Evolutionary conservation across 2,888 invertebrate genomes (phyloP).

Genomic region (Lucinisca nassula): DNA sequence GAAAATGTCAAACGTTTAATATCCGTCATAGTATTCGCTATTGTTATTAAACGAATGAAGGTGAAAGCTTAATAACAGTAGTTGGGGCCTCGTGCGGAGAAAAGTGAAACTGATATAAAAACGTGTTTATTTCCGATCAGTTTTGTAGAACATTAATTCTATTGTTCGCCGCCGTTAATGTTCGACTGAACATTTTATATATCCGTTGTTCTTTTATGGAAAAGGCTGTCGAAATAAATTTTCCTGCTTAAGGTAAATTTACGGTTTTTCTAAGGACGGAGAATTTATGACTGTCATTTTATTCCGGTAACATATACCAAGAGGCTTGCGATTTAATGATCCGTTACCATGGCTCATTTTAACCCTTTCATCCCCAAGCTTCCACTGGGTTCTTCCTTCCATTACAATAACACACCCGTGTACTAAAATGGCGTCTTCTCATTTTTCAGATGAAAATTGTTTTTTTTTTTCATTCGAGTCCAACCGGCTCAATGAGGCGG

Average conservation of each 20-base stretch:
- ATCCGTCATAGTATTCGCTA: constrained; percentile 16
- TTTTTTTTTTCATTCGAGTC: too few relatives aligned
- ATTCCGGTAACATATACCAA: too few relatives aligned
- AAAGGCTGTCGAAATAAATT: not conserved
- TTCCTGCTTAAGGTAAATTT: not conserved
- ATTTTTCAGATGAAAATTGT: too few relatives aligned
- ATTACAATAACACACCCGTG: too few relatives aligned
- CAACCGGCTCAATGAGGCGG: too few relatives aligned
- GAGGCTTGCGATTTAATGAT: too few relatives aligned
- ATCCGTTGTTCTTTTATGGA: not conserved
- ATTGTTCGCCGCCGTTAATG: not conserved
- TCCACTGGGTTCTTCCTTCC: too few relatives aligned
- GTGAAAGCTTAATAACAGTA: constrained; percentile 36
- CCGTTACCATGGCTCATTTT: too few relatives aligned
- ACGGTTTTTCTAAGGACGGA: not conserved
- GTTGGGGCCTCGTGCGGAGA: not conserved
- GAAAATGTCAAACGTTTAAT: constrained; percentile 62
- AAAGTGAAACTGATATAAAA: constrained; percentile 17
- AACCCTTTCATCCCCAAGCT: too few relatives aligned
- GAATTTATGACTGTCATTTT: not conserved
- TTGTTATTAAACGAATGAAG: constrained; percentile 32
- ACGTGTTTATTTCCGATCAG: not conserved
- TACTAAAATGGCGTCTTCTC: too few relatives aligned
- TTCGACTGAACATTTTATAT: not conserved
- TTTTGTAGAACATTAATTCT: constrained; percentile 2